These are phyloP conservation scores for Notothenia coriiceps DNA, from an alignment of 2,113 vertebrate genomes.

Conservation along the genomic window DNA sequence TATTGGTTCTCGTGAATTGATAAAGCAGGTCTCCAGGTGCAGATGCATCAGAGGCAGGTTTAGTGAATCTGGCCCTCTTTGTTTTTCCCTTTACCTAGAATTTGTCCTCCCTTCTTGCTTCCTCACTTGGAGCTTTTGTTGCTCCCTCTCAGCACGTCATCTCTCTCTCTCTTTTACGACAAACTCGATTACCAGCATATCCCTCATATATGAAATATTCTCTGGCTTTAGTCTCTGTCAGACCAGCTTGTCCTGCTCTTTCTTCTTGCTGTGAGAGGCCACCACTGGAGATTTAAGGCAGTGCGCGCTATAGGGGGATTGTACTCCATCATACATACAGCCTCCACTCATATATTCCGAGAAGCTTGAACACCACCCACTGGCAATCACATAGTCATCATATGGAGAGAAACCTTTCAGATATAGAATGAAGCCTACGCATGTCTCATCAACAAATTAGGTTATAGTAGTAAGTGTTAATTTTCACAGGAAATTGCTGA, in stretches of 20 bases:
- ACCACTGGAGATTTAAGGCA: neutral
- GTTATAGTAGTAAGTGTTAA: no score
- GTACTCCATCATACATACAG: neutral
- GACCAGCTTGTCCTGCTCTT: neutral
- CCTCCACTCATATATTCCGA: neutral
- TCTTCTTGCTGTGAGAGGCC: neutral
- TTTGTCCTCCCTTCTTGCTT: neutral
- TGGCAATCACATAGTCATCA: neutral
- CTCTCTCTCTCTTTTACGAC: neutral
- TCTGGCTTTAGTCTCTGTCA: conserved; percentile 30
- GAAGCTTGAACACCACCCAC: neutral
- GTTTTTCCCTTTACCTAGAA: neutral
- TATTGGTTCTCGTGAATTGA: conserved; percentile 17
- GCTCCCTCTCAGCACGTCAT: neutral
- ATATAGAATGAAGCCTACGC: neutral
- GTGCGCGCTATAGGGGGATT: neutral
- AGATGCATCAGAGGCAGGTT: conserved; percentile 11
- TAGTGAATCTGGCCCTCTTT: conserved; percentile 5
- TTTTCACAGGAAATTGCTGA: neutral
- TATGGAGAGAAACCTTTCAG: neutral
- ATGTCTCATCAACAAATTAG: neutral
- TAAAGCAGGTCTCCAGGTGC: conserved; percentile 1
- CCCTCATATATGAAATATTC: neutral
- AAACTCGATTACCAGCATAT: conserved; percentile 9
- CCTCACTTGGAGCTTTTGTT: neutral